Percentiles rank a stretch among this genome's conserved stretches.
phyloP scores from a whole-genome alignment of 2,797 vertebrate species.

The Neosalanx taihuensis region DNA sequence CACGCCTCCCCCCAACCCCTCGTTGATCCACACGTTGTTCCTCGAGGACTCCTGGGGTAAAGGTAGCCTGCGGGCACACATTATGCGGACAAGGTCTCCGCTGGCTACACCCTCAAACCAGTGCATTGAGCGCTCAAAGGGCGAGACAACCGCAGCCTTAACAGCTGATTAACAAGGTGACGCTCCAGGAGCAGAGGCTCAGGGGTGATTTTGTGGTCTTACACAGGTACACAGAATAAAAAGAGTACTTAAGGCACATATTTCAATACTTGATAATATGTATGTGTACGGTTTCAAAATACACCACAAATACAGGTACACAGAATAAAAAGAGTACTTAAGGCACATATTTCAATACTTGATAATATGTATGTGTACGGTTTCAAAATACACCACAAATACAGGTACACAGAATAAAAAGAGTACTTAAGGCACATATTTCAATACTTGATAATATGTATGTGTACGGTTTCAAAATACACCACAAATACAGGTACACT shows the following conservation, averaged over 20 bases:
- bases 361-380: not conserved
- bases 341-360: not conserved
- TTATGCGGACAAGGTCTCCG: not conserved
- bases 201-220: constrained; percentile 32
- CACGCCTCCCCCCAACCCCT: too few species aligned
- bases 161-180: constrained; percentile 27
- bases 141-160: not conserved
- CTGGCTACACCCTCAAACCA: constrained; percentile 9
- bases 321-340: not conserved
- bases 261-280: not conserved
- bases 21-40: not conserved
- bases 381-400: not conserved
- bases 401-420: too few species aligned
- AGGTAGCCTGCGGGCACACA: not conserved
- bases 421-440: too few species aligned
- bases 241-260: not conserved
- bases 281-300: not conserved
- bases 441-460: too few species aligned
- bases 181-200: constrained; percentile 54
- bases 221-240: not conserved
- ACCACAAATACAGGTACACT: too few species aligned
- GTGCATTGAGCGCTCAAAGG: constrained; percentile 41
- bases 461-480: too few species aligned
- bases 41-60: not conserved
- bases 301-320: too few species aligned